Evolutionary conservation across 1,140 invertebrate species (phyloP).

Genomic region (Agraylea sexmaculata): DNA sequence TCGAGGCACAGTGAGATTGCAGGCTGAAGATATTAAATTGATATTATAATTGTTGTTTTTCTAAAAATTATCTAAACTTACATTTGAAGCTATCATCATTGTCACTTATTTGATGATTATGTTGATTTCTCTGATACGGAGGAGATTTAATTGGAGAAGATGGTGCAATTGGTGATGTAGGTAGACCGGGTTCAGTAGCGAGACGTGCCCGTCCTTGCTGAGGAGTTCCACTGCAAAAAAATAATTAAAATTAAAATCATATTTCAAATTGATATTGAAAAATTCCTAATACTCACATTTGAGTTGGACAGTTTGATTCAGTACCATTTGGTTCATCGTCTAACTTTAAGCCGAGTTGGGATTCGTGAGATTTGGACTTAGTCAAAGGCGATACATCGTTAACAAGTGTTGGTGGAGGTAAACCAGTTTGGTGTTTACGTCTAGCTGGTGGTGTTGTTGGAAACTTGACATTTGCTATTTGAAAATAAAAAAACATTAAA

Average conservation of each 20-base stretch:
- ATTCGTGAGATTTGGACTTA: constrained; percentile 87
- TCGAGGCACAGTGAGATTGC: constrained; percentile 53
- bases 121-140: constrained; percentile 35
- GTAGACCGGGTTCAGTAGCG: constrained; percentile 53
- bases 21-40: constrained; percentile 19
- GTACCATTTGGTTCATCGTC: constrained; percentile 26
- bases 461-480: constrained; percentile 43
- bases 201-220: constrained; percentile 42
- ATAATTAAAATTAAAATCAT: constrained; percentile 1
- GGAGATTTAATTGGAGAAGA: constrained; percentile 53
- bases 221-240: neutral
- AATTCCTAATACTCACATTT: neutral
- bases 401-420: constrained; percentile 20
- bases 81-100: constrained; percentile 46
- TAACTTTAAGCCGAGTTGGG: constrained; percentile 61
- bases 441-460: constrained; percentile 68
- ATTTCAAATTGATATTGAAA: neutral
- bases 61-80: constrained; percentile 24
- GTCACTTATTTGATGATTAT: constrained; percentile 27
- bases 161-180: constrained; percentile 29
- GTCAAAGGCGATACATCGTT: constrained; percentile 46
- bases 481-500: no score
- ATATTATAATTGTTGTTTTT: constrained; percentile 17
- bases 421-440: constrained; percentile 52
- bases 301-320: constrained; percentile 5